Conservation (phyloP, 2,113 vertebrate species). For the Mormoops blainvillei region DNA sequence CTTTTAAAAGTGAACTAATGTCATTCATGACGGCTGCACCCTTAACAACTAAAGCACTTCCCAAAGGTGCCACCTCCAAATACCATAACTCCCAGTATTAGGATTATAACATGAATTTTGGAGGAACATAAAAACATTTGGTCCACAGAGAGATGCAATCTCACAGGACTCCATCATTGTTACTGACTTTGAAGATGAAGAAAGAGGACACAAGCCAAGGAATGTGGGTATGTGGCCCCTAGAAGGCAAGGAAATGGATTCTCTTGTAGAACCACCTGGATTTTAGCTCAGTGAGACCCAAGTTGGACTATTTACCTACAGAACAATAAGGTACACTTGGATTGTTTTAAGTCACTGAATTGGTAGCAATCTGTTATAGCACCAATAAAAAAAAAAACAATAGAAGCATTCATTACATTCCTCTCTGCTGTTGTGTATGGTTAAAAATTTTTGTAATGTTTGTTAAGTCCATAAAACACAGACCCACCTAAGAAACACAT, state of each 20-base stretch:
- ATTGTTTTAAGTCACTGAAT: not conserved
- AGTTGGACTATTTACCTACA: not conserved
- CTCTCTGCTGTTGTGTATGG: not conserved
- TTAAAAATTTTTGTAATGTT: not conserved
- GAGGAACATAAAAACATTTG: not conserved
- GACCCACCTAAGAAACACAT: not conserved
- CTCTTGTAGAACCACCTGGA: not conserved
- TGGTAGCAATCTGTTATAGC: not conserved
- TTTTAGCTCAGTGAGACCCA: not conserved
- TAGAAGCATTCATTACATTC: not conserved
- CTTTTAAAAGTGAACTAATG: not conserved
- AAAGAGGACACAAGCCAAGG: not conserved
- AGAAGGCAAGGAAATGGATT: not conserved
- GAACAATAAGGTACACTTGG: not conserved
- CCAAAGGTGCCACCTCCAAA: not conserved
- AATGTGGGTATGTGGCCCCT: not conserved
- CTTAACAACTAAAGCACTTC: not conserved
- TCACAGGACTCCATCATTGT: not conserved
- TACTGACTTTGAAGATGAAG: not conserved
- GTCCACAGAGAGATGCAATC: not conserved
- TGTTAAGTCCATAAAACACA: not conserved
- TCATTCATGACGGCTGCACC: not conserved
- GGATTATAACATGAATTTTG: not conserved
- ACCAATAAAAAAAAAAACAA: not conserved
- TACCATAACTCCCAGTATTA: not conserved